A percentile compares a stretch with the other conserved stretches of the same genome.
phyloP scores from a whole-genome alignment of 2,113 vertebrate genomes.

The Athene noctua region DNA sequence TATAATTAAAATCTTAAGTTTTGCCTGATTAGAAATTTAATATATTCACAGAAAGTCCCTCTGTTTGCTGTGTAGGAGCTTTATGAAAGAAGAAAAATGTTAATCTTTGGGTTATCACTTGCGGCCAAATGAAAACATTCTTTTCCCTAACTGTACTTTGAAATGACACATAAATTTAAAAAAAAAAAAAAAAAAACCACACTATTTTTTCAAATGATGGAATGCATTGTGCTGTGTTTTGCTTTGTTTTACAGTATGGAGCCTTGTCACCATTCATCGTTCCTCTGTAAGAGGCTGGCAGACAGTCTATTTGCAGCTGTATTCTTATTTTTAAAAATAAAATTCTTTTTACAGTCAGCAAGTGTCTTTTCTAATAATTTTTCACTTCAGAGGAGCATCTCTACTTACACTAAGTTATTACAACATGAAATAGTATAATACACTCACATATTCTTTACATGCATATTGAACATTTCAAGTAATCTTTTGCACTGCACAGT shows the following conservation, averaged over 20 bases:
- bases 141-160: background rate
- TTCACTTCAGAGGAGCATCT: background rate
- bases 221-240: background rate
- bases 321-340: background rate
- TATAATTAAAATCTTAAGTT: background rate
- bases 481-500: background rate
- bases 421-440: background rate
- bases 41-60: background rate
- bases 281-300: background rate
- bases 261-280: background rate
- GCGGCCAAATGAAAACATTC: background rate
- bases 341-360: background rate
- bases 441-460: background rate
- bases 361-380: background rate
- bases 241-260: background rate
- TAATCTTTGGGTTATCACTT: background rate
- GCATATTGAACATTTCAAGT: background rate
- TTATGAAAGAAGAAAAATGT: background rate
- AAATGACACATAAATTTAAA: background rate
- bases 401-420: background rate
- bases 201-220: background rate
- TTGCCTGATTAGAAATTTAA: background rate
- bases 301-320: background rate
- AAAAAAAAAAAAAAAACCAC: too few relatives aligned
- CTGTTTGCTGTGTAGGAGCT: background rate